Percentiles rank a stretch among this genome's conserved stretches.
Conservation (phyloP, 37 sponge, comb jelly and placozoan genomes). For the Diacarnus erythraeanus region DNA sequence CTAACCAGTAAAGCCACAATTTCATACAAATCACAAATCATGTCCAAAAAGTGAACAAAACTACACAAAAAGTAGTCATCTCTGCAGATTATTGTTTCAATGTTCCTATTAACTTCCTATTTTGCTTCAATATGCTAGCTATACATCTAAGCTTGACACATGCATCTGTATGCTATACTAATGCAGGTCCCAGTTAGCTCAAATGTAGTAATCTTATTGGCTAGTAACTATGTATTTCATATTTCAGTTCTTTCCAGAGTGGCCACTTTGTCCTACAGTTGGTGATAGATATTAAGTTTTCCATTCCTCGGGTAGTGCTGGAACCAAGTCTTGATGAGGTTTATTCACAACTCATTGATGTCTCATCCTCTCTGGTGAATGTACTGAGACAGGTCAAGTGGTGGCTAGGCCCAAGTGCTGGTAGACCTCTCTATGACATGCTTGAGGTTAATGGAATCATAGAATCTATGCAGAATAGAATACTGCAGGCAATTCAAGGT, state of each 20-base stretch:
- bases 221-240: no score
- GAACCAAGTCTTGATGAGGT: constrained; percentile 52
- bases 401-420: constrained; percentile 45
- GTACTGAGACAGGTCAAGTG: constrained; percentile 30
- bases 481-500: constrained; percentile 37
- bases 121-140: no score
- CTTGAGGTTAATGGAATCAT: constrained; percentile 33
- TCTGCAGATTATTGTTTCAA: no score
- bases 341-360: constrained; percentile 15
- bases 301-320: constrained; percentile 42
- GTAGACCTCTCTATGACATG: constrained; percentile 21
- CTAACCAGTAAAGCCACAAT: no score
- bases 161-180: no score
- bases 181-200: no score
- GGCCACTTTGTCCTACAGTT: background rate
- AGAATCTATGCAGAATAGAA: constrained; percentile 12
- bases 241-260: background rate
- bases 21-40: no score
- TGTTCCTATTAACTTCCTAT: no score
- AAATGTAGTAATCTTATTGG: background rate
- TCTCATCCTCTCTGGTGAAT: constrained; percentile 25
- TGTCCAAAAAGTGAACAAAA: no score
- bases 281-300: constrained; percentile 44
- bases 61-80: no score
- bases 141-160: no score